Conservation (phyloP, 37 sponge, comb jelly and placozoan genomes). For the Axinella damicornis region DNA sequence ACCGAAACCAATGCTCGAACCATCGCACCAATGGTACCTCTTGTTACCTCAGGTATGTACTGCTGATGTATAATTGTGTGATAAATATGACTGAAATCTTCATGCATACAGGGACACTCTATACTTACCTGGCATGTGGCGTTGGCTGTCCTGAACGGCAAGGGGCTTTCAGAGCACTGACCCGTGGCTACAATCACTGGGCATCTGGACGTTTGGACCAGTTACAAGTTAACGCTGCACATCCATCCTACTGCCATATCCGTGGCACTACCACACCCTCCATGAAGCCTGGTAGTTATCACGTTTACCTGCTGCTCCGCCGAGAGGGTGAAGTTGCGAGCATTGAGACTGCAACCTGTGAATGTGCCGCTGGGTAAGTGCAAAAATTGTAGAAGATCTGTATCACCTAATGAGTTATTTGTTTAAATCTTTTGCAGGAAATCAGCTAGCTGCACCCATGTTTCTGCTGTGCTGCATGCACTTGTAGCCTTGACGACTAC, state of each 20-base stretch:
- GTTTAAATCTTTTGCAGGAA: conserved; percentile 23
- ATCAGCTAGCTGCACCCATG: conserved; percentile 67
- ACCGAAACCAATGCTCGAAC: conserved; percentile 12
- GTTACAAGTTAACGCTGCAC: not conserved
- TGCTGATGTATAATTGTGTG: no score
- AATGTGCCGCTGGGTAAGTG: conserved; percentile 77
- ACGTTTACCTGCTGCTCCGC: conserved; percentile 40
- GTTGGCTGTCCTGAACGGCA: conserved; percentile 28
- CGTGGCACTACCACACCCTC: not conserved
- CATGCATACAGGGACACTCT: not conserved
- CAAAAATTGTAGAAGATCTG: no score
- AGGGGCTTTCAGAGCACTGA: conserved; percentile 65
- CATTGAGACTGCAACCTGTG: conserved; percentile 66
- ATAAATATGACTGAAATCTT: no score
- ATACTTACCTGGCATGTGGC: conserved; percentile 48
- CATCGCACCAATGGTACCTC: conserved; percentile 18
- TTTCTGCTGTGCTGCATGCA: conserved; percentile 18
- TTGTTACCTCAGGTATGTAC: conserved; percentile 50
- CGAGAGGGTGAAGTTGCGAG: conserved; percentile 43
- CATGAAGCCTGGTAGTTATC: conserved; percentile 3
- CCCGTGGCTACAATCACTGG: conserved; percentile 55
- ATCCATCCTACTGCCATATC: conserved; percentile 1
- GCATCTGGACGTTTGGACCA: conserved; percentile 5
- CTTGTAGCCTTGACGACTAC: no score
- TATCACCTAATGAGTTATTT: no score